A percentile compares a stretch with the other conserved stretches of the same genome.
Conservation (phyloP, 2,113 vertebrate species). For the Syngnathus floridae region DNA sequence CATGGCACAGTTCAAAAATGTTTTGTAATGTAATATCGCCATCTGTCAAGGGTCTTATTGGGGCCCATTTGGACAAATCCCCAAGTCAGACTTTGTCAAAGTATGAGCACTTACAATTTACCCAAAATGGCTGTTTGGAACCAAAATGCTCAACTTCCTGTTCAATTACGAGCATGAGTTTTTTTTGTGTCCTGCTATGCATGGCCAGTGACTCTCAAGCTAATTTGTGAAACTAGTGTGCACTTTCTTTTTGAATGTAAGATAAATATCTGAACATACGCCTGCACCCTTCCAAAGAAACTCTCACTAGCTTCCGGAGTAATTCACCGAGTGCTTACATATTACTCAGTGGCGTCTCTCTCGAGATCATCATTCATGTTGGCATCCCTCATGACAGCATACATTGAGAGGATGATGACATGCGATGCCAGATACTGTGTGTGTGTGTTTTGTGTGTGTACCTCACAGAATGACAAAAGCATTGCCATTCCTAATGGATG, state of each 20-base stretch:
- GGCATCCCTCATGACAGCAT: conserved; percentile 8
- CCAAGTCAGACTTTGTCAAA: too few relatives aligned
- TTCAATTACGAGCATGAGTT: background rate
- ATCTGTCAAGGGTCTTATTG: too few relatives aligned
- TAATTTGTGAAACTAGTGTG: background rate
- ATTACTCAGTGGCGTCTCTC: background rate
- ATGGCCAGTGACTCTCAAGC: background rate
- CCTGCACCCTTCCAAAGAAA: background rate
- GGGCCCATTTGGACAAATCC: too few relatives aligned
- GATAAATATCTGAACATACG: too few relatives aligned
- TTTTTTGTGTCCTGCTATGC: background rate
- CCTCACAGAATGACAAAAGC: conserved; percentile 23
- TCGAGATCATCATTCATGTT: conserved; percentile 8
- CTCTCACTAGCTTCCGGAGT: background rate
- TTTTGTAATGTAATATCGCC: too few relatives aligned
- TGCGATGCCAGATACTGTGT: conserved; percentile 1
- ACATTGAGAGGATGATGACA: conserved; percentile 25
- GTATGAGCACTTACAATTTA: background rate
- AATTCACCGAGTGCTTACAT: background rate
- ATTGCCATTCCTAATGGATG: conserved; percentile 22
- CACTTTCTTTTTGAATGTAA: background rate
- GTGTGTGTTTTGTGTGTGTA: background rate
- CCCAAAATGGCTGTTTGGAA: background rate
- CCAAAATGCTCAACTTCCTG: background rate
- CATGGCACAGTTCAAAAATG: too few relatives aligned